Evolutionary conservation across 53 echinoderm and acorn worm genomes (phyloP).

Genomic region (Echinarachnius parma): DNA sequence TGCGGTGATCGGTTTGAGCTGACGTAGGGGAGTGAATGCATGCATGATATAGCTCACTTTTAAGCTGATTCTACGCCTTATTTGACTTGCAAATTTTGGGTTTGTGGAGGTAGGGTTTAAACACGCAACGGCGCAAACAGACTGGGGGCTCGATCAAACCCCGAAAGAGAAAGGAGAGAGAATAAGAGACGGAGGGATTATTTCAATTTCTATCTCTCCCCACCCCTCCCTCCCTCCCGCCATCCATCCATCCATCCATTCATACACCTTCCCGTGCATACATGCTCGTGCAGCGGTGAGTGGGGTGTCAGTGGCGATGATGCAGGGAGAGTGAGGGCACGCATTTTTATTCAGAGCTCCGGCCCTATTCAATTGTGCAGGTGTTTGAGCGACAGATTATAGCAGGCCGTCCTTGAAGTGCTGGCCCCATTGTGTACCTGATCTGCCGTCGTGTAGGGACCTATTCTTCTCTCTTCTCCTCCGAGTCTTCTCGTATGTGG

Average conservation of each 20-base stretch:
- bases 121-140: no score
- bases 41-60: slow-evolving; percentile 12
- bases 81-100: no score
- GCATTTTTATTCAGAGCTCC: slow-evolving; percentile 10
- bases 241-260: background rate
- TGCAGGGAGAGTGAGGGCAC: slow-evolving; percentile 12
- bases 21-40: slow-evolving; percentile 26
- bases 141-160: no score
- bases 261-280: background rate
- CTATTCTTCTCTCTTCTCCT: slow-evolving; percentile 21
- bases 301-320: background rate
- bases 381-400: slow-evolving; percentile 47
- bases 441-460: slow-evolving; percentile 4
- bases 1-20: slow-evolving; percentile 12
- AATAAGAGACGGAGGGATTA: no score
- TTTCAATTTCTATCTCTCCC: background rate
- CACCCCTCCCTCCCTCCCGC: background rate
- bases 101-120: no score
- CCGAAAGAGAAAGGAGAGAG: no score
- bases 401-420: slow-evolving; percentile 36
- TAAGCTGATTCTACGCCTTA: no score
- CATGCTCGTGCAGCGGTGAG: background rate
- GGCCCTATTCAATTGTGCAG: slow-evolving; percentile 35
- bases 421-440: slow-evolving; percentile 45
- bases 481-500: background rate